Percentiles rank a stretch among this genome's conserved stretches.
phyloP scores from a whole-genome alignment of 2,113 vertebrate species.

The Thinocorus orbignyianus region DNA sequence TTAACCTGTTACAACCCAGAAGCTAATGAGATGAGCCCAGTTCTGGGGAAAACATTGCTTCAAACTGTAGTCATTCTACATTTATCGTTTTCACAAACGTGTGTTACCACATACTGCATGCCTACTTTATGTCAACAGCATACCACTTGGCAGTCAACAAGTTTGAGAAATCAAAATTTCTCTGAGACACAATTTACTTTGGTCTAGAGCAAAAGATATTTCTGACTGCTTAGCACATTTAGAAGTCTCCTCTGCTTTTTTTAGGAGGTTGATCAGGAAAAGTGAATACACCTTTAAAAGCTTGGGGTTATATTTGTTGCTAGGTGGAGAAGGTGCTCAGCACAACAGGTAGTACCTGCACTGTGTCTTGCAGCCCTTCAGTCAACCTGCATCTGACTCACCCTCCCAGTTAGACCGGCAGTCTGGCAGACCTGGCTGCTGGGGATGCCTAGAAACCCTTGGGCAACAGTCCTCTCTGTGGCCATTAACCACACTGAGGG shows the following conservation, averaged over 20 bases:
- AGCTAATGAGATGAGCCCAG: background rate
- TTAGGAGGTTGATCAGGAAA: background rate
- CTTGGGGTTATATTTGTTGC: background rate
- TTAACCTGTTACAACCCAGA: background rate
- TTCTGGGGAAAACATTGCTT: background rate
- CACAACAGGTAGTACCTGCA: background rate
- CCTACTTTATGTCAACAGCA: background rate
- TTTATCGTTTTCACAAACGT: background rate
- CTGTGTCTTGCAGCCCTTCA: background rate
- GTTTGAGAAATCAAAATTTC: background rate
- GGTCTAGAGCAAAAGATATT: background rate
- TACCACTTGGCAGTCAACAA: background rate
- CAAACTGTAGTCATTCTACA: background rate
- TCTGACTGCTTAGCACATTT: background rate
- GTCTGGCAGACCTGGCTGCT: background rate
- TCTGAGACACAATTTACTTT: background rate
- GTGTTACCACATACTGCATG: background rate
- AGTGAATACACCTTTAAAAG: background rate
- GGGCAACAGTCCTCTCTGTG: background rate
- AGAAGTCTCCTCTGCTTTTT: background rate
- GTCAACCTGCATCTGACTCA: background rate
- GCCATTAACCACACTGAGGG: background rate
- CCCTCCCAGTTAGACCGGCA: background rate
- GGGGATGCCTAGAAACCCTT: background rate
- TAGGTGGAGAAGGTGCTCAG: background rate